Evolutionary conservation across 2,113 vertebrate species (phyloP).

Genomic region (Micromys minutus): DNA sequence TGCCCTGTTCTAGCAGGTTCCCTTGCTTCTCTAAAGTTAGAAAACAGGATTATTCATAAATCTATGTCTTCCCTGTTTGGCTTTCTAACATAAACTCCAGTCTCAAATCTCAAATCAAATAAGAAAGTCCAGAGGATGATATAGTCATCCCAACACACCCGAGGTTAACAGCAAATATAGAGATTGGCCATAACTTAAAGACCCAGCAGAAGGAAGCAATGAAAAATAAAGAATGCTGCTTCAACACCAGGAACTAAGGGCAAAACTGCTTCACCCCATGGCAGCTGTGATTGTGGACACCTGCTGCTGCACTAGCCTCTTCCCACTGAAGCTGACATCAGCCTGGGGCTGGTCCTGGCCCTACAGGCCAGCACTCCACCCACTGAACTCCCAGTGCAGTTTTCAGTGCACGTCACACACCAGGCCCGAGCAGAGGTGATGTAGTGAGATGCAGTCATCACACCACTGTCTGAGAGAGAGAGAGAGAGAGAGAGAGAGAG

Average conservation of each 20-base stretch:
- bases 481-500: too few species aligned
- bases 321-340: neutral
- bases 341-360: neutral
- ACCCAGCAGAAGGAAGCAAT: neutral
- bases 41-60: neutral
- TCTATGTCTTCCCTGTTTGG: neutral
- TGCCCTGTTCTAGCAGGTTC: neutral
- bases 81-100: neutral
- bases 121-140: neutral
- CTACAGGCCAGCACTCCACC: neutral
- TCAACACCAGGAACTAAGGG: neutral
- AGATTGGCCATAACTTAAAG: neutral
- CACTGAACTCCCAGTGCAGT: neutral
- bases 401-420: neutral
- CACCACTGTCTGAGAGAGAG: too few species aligned
- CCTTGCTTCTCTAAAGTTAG: neutral
- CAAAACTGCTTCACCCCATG: neutral
- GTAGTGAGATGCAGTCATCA: too few species aligned
- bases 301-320: too few species aligned
- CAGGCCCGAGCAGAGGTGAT: neutral
- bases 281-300: neutral
- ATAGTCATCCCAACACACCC: neutral
- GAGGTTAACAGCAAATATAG: neutral
- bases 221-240: conserved; percentile 2
- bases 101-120: neutral